Evolutionary conservation across 1,140 invertebrate genomes (phyloP).

Genomic region (Callitettix versicolor): DNA sequence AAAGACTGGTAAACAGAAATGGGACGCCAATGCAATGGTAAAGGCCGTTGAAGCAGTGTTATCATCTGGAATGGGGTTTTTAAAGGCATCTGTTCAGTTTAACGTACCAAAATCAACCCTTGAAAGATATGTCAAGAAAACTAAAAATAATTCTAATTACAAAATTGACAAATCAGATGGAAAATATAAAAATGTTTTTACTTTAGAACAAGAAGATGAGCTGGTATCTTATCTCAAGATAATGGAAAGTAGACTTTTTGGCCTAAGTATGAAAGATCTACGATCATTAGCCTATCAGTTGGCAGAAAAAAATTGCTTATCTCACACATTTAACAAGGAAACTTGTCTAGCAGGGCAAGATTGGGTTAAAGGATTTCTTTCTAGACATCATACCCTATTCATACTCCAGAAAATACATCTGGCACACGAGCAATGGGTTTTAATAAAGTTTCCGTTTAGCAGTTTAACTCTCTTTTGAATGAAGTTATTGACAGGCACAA

Average conservation of each 20-base stretch:
- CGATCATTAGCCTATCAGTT: background rate
- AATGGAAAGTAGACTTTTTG: background rate
- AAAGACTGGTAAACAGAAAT: background rate
- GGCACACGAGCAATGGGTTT: slow-evolving; percentile 19
- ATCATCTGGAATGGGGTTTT: background rate
- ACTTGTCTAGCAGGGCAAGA: slow-evolving; percentile 1
- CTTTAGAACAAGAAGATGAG: too few relatives aligned
- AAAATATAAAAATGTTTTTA: background rate
- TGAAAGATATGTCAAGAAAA: too few relatives aligned
- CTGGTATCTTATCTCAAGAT: too few relatives aligned
- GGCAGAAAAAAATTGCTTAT: background rate
- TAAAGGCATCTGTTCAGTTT: background rate
- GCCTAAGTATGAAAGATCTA: background rate
- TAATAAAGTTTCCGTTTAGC: background rate
- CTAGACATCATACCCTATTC: slow-evolving; percentile 26
- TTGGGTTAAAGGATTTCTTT: slow-evolving; percentile 27
- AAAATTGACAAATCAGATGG: too few relatives aligned
- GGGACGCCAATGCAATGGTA: background rate
- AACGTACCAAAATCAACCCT: background rate
- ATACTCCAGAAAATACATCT: background rate
- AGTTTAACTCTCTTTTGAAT: background rate
- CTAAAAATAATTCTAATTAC: too few relatives aligned
- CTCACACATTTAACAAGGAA: background rate
- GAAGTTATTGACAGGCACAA: background rate
- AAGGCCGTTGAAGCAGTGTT: background rate